Evolutionary conservation across 2,113 vertebrate genomes (phyloP).

Genomic region (Maccullochella peelii): DNA sequence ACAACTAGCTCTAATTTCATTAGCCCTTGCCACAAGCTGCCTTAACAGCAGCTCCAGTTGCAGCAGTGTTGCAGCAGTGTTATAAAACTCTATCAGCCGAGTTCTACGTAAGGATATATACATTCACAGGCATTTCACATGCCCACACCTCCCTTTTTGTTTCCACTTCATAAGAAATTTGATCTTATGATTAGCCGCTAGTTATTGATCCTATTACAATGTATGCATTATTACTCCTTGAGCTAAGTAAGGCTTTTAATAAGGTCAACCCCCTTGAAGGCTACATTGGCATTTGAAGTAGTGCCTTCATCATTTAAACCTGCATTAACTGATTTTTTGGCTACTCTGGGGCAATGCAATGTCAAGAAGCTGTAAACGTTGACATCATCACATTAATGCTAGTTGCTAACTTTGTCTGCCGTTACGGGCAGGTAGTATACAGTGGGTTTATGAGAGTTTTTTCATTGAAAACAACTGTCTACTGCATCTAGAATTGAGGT

Average conservation of each 20-base stretch:
- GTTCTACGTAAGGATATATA: neutral
- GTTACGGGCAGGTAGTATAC: neutral
- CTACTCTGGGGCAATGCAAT: neutral
- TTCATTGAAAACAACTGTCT: neutral
- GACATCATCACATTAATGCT: neutral
- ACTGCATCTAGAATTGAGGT: neutral
- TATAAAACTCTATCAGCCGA: neutral
- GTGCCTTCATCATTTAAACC: neutral
- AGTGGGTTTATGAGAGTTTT: neutral
- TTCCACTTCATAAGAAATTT: too few species aligned
- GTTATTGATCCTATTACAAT: neutral
- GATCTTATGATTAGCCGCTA: neutral
- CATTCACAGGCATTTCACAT: neutral
- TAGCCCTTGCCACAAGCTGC: conserved; percentile 35
- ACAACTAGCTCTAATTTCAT: conserved; percentile 54
- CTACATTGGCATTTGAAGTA: neutral
- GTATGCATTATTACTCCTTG: neutral
- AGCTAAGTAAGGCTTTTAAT: neutral
- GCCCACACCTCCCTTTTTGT: neutral
- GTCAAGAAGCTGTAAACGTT: neutral
- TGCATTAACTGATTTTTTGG: neutral
- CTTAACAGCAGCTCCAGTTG: neutral
- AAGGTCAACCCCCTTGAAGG: neutral
- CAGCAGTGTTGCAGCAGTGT: neutral
- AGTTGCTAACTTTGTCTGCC: neutral